These are phyloP conservation scores for Aporophyla lueneburgensis DNA, from an alignment of 2,888 invertebrate species.

Conservation along the genomic window DNA sequence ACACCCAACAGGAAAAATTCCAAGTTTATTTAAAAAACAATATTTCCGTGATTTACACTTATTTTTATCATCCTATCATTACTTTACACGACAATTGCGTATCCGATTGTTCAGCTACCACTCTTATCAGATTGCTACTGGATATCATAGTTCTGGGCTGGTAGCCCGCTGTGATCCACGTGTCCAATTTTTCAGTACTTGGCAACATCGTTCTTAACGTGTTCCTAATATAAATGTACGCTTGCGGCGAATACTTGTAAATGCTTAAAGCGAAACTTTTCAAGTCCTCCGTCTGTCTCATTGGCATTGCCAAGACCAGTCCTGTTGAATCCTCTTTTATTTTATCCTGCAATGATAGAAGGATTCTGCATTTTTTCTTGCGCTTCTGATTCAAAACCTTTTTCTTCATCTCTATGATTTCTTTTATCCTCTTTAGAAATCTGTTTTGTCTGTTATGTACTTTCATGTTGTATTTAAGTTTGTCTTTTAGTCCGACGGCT, in stretches of 20 bases:
- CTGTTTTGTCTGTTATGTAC: conserved; percentile 82
- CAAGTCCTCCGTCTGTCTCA: conserved; percentile 85
- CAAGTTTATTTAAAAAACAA: conserved; percentile 66
- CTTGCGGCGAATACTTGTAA: conserved; percentile 88
- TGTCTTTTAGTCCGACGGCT: conserved; percentile 80
- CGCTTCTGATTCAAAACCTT: conserved; percentile 82
- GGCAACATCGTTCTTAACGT: conserved; percentile 86
- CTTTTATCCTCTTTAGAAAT: conserved; percentile 78
- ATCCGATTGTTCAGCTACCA: conserved; percentile 84
- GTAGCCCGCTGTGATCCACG: conserved; percentile 83
- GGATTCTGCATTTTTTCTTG: conserved; percentile 86
- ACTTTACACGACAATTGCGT: conserved; percentile 85
- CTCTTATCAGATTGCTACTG: conserved; percentile 81
- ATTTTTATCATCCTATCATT: conserved; percentile 74
- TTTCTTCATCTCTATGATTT: conserved; percentile 83
- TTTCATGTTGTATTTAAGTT: conserved; percentile 82
- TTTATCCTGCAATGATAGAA: conserved; percentile 86
- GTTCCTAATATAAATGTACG: conserved; percentile 87
- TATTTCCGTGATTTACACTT: conserved; percentile 69
- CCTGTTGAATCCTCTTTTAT: conserved; percentile 86
- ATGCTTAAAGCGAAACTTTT: conserved; percentile 87
- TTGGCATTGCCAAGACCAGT: conserved; percentile 86
- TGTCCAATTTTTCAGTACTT: conserved; percentile 84
- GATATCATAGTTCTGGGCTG: conserved; percentile 81
- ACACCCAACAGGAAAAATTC: conserved; percentile 55